A percentile compares a stretch with the other conserved stretches of the same genome.
Conservation (phyloP, 2,888 invertebrate genomes). For the Amphipoea lucens region DNA sequence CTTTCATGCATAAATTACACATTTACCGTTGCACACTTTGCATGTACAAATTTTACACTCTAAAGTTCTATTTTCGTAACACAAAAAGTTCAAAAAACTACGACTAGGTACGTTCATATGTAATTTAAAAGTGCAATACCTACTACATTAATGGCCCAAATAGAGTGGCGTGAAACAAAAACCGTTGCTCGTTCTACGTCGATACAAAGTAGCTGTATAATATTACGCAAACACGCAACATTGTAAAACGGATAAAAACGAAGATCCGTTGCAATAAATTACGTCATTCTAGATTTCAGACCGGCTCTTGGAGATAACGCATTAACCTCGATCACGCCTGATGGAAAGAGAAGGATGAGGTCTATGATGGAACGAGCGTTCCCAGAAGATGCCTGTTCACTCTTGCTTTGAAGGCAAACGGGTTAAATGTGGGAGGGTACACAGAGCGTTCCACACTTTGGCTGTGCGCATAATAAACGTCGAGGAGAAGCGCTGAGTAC, state of each 20-base stretch:
- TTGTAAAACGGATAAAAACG: conserved; percentile 1
- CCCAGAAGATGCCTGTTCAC: too few relatives aligned
- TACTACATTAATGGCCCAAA: neutral
- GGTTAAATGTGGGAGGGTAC: too few relatives aligned
- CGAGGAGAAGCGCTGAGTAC: too few relatives aligned
- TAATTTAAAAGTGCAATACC: conserved; percentile 5
- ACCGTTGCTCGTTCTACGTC: neutral
- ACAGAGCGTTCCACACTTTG: too few relatives aligned
- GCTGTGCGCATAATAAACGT: too few relatives aligned
- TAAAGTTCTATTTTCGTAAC: conserved; percentile 23
- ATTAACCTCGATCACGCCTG: neutral
- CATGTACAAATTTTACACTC: neutral
- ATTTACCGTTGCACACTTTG: neutral
- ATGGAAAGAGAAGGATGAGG: too few relatives aligned
- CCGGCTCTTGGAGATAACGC: neutral
- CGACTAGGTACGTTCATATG: neutral
- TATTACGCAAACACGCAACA: conserved; percentile 31
- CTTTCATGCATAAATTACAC: neutral
- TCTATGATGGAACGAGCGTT: too few relatives aligned
- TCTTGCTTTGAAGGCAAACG: too few relatives aligned
- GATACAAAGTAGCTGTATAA: conserved; percentile 4
- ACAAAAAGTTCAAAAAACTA: neutral
- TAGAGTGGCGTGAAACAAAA: neutral
- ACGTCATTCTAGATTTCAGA: conserved; percentile 26
- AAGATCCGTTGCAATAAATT: conserved; percentile 33